phyloP scores from a whole-genome alignment of 2,888 invertebrate genomes.

The Rotaria sp. region DNA sequence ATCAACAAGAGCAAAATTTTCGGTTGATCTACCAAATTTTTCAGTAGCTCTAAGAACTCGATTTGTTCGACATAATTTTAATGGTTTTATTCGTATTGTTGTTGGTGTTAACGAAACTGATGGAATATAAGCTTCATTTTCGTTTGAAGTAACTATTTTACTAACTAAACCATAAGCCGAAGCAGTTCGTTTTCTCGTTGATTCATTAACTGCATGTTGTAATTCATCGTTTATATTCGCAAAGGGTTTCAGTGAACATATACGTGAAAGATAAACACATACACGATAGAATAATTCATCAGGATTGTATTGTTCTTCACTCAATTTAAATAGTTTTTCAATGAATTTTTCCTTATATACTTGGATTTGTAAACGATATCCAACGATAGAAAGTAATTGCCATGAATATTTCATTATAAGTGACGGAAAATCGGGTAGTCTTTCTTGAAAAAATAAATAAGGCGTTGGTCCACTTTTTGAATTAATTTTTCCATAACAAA shows the following conservation, averaged over 20 bases:
- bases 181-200: not conserved
- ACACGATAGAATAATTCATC: slow-evolving; percentile 4
- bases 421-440: not conserved
- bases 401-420: not conserved
- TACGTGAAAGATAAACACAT: not conserved
- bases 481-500: not conserved
- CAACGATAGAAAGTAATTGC: not conserved
- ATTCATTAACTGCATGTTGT: not conserved
- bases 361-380: not conserved
- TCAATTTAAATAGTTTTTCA: not conserved
- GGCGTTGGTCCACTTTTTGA: not conserved
- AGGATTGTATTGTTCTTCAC: not conserved
- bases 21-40: not conserved
- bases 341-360: not conserved
- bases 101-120: not conserved
- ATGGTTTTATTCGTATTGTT: not conserved
- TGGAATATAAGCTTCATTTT: not conserved
- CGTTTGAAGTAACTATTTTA: not conserved
- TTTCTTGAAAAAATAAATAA: not conserved
- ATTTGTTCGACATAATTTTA: no score
- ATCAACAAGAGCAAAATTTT: not conserved
- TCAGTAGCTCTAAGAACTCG: not conserved
- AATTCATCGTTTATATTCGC: not conserved
- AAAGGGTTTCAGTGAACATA: not conserved
- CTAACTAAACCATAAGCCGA: not conserved